Percentiles rank a stretch among this genome's conserved stretches.
These are phyloP conservation scores for Andinoacara biseriatus DNA, from an alignment of 2,113 vertebrate genomes.

Conservation along the genomic window DNA sequence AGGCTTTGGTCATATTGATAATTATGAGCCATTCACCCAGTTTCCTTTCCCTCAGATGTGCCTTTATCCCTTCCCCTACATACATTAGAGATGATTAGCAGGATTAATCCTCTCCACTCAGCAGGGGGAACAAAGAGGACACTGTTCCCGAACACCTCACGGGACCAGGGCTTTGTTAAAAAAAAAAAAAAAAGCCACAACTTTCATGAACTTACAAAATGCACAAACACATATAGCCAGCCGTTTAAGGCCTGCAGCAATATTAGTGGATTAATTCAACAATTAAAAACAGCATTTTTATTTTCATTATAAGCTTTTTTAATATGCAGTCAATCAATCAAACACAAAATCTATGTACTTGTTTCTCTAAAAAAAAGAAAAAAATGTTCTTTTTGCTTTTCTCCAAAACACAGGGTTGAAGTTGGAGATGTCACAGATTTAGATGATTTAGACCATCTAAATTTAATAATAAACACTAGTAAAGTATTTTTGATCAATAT, in stretches of 20 bases:
- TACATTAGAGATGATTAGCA: constrained; percentile 71
- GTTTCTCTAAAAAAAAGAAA: too few species aligned
- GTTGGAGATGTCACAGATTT: neutral
- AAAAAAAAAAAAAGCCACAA: neutral
- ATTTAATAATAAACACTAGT: neutral
- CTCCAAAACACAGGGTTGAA: neutral
- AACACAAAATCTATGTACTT: too few species aligned
- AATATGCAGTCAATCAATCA: neutral
- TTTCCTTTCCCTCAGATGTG: constrained; percentile 48
- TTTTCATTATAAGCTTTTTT: neutral
- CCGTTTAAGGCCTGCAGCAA: neutral
- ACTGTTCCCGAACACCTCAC: constrained; percentile 75
- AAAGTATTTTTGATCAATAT: neutral
- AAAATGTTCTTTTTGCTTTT: neutral
- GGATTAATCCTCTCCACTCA: constrained; percentile 67
- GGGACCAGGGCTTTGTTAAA: constrained; percentile 65
- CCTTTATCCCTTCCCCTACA: constrained; percentile 60
- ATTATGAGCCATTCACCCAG: neutral
- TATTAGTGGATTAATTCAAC: neutral
- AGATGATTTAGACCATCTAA: neutral
- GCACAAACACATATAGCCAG: constrained; percentile 17
- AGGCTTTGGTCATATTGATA: constrained; percentile 1
- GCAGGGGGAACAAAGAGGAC: constrained; percentile 70
- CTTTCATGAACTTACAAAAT: constrained; percentile 27
- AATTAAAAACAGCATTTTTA: neutral